Percentiles rank a stretch among this genome's conserved stretches.
These are phyloP conservation scores for Falco biarmicus DNA, from an alignment of 2,797 vertebrate genomes.

Conservation along the genomic window DNA sequence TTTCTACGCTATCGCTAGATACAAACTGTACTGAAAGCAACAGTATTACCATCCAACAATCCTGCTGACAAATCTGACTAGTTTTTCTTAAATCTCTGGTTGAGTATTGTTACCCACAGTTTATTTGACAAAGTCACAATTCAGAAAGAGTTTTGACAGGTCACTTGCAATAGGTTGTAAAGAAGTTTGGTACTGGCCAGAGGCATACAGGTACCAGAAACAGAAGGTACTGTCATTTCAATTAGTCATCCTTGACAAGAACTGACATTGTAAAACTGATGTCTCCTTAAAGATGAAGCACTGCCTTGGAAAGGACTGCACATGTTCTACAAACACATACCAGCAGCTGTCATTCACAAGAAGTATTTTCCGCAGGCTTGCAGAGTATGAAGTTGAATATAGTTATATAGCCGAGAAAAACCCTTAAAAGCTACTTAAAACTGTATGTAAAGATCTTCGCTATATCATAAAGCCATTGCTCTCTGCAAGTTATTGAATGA, in stretches of 20 bases:
- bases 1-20: background rate
- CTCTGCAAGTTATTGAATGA: constrained; percentile 18
- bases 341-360: constrained; percentile 25
- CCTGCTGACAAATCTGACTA: background rate
- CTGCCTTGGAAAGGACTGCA: background rate
- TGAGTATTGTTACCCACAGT: background rate
- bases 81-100: background rate
- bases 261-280: background rate
- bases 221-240: background rate
- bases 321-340: background rate
- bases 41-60: background rate
- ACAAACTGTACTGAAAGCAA: constrained; percentile 2
- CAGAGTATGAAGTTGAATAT: constrained; percentile 47
- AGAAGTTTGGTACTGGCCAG: background rate
- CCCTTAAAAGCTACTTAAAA: constrained; percentile 4
- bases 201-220: background rate
- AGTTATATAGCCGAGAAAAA: constrained; percentile 26
- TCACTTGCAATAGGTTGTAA: background rate
- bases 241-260: background rate
- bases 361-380: constrained; percentile 5
- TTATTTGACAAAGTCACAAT: background rate
- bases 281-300: background rate
- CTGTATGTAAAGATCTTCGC: background rate
- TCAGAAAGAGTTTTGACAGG: background rate
- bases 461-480: background rate